Base-by-base conservation (phyloP, 2,888 invertebrate species). In the Acrobasis consociella region DNA sequence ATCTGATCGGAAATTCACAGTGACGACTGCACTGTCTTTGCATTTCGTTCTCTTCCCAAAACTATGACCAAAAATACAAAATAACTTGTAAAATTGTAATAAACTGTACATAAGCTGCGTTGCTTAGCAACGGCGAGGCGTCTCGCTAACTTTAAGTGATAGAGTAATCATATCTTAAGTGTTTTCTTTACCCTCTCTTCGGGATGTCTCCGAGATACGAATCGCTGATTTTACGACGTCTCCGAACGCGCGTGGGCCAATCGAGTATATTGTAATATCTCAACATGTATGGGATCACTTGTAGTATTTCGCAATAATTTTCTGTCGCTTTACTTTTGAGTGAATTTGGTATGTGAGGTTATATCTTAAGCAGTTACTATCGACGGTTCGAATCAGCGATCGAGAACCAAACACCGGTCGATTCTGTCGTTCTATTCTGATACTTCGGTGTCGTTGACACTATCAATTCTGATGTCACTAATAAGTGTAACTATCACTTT, bases 161-260 rank as follows among this genome's bases (percentile, higher is more conserved):
- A 89, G 84, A 85, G 67, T 90, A 84, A 87, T 85, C 89, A 89
- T 90, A 90, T 90, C 89, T 82, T 87, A 87, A 87, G 85, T 83
- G 83, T 84, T 88, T 87, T 71, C 72, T 76, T 80, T 81, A 81
- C 80, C 75, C 80, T 80, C 81, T 80, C 80, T 80, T 78, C 75
- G 76, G 73, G 75, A 80, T 79, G 80, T 77, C 73, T 81, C 75
- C 71, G 82, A 73, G 72, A 71, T 77, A 81, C 81, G 82, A 83
- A 81, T 80, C 77, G 78, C 72, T 80, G 77, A 73, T 73, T 83
- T 80, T 80, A 83, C 81, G 82, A 83, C 69, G 76, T 75, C 80
- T 75, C 71, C 79, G 79, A 78, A 78, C 81, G 82, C 80, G 80
- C 72, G 88, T 82, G 90, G 90, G 89, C 90, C 90, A 90, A 89